phyloP scores from a whole-genome alignment of 2,888 invertebrate species.

The Pristionchus maxplancki region DNA sequence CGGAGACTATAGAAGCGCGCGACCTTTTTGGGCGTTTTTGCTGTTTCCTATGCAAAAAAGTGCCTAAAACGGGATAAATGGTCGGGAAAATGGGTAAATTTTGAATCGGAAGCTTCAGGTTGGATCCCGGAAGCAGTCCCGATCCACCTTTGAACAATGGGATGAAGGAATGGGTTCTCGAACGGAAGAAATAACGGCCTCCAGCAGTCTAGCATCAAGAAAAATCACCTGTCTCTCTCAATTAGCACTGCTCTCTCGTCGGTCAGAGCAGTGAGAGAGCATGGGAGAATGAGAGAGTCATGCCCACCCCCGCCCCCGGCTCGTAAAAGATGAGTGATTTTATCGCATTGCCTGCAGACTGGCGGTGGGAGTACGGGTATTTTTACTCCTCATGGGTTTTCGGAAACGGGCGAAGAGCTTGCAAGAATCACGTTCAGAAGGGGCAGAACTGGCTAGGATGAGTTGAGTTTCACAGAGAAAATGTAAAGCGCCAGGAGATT shows the following conservation, averaged over 20 bases:
- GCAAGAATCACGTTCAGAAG: too few species aligned
- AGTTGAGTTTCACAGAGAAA: too few species aligned
- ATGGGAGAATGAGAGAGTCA: not conserved
- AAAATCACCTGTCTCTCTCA: not conserved
- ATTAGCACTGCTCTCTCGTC: not conserved
- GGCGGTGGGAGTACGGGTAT: too few species aligned
- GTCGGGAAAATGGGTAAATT: too few species aligned
- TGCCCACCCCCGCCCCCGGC: not conserved
- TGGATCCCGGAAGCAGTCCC: too few species aligned
- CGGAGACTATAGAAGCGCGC: not conserved
- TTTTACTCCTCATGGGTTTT: too few species aligned
- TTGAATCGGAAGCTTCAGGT: too few species aligned
- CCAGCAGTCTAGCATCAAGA: not conserved
- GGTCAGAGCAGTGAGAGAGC: not conserved
- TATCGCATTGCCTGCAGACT: not conserved
- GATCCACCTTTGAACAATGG: not conserved
- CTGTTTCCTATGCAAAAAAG: too few species aligned
- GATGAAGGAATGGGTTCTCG: not conserved
- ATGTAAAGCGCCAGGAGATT: too few species aligned
- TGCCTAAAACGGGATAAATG: too few species aligned
- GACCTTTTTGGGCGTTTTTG: too few species aligned
- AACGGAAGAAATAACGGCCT: not conserved
- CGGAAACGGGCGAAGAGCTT: not conserved
- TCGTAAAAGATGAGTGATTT: constrained; percentile 22
- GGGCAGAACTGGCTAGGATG: too few species aligned